phyloP scores from a whole-genome alignment of 2,113 vertebrate genomes.

The Phyllostomus hastatus region DNA sequence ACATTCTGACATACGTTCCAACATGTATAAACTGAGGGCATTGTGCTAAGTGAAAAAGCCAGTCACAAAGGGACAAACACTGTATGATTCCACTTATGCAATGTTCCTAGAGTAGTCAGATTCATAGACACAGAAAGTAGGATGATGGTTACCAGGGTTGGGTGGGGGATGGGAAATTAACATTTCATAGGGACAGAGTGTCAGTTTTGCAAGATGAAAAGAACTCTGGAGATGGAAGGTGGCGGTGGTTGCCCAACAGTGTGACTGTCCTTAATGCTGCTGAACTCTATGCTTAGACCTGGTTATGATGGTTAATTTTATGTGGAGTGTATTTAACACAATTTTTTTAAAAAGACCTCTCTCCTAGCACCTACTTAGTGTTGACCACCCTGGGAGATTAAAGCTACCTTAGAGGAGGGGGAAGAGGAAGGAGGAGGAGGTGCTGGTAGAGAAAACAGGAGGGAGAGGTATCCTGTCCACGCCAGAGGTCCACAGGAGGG shows the following conservation, averaged over 20 bases:
- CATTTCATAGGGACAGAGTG: background rate
- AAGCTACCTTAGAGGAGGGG: background rate
- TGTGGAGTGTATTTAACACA: background rate
- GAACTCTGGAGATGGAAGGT: background rate
- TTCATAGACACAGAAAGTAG: background rate
- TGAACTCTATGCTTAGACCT: too few relatives aligned
- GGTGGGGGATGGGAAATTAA: accelerated
- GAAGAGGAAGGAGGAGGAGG: background rate
- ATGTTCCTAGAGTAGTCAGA: background rate
- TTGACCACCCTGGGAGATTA: background rate
- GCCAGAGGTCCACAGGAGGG: background rate
- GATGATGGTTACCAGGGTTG: background rate
- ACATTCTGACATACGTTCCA: background rate
- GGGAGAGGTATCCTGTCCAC: background rate
- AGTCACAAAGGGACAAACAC: background rate
- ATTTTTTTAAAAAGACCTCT: background rate
- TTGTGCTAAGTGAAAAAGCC: background rate
- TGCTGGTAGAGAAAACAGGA: too few relatives aligned
- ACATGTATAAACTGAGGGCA: background rate
- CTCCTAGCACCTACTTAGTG: background rate
- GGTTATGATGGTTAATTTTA: background rate
- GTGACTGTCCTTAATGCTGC: background rate
- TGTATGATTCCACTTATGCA: accelerated
- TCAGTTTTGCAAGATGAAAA: background rate
- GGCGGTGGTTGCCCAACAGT: background rate